phyloP scores from a whole-genome alignment of 1,140 invertebrate genomes.

The Brachionus rotundiformis region DNA sequence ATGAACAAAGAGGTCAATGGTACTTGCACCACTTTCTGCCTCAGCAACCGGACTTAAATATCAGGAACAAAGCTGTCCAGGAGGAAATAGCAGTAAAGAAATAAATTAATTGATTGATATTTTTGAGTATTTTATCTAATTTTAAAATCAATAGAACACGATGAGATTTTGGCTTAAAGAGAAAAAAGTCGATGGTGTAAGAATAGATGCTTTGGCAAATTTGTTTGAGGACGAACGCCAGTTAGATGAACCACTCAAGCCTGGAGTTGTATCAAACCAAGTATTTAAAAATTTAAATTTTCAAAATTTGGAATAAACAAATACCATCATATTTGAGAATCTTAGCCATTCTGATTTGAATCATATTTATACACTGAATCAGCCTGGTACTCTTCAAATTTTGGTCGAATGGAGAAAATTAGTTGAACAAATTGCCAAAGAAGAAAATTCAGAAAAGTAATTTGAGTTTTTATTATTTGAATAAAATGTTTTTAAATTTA shows the following conservation, averaged over 20 bases:
- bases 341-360: slow-evolving; percentile 61
- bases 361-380: slow-evolving; percentile 72
- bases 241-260: slow-evolving; percentile 43
- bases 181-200: slow-evolving; percentile 60
- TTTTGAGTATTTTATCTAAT: not conserved
- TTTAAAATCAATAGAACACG: slow-evolving; percentile 55
- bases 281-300: not conserved
- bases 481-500: not conserved
- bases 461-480: not conserved
- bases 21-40: slow-evolving; percentile 75
- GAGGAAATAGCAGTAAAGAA: slow-evolving; percentile 67
- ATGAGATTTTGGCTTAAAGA: slow-evolving; percentile 58
- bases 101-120: not conserved
- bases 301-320: no score
- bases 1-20: slow-evolving; percentile 69
- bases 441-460: slow-evolving; percentile 44
- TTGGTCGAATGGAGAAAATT: slow-evolving; percentile 58
- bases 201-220: slow-evolving; percentile 56
- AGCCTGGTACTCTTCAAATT: slow-evolving; percentile 67
- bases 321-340: slow-evolving; percentile 30
- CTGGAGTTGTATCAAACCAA: not conserved
- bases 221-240: slow-evolving; percentile 60
- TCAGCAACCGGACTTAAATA: slow-evolving; percentile 77
- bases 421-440: slow-evolving; percentile 53
- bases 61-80: slow-evolving; percentile 68